A percentile compares a stretch with the other conserved stretches of the same genome.
Conservation (phyloP, 2,888 invertebrate species). For the Myopa tessellatipennis region DNA sequence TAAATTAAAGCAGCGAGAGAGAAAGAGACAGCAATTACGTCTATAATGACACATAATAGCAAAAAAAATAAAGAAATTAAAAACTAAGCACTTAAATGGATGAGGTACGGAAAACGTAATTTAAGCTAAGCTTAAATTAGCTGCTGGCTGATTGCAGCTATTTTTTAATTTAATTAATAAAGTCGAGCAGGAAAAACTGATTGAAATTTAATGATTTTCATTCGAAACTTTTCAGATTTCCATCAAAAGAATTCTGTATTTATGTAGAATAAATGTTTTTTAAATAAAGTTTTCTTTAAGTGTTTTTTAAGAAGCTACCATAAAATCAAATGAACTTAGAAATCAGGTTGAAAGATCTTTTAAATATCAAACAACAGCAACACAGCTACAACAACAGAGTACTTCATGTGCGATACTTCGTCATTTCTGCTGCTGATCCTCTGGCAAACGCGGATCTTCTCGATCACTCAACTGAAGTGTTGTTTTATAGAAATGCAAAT, state of each 20-base stretch:
- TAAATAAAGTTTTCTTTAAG: background rate
- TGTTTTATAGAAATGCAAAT: background rate
- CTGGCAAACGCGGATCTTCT: background rate
- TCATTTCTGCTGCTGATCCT: no score
- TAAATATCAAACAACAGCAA: background rate
- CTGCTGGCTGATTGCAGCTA: background rate
- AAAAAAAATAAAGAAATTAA: background rate
- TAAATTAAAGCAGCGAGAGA: no score
- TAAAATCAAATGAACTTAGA: no score
- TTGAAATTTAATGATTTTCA: no score
- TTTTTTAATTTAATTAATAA: conserved; percentile 19
- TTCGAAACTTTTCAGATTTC: no score
- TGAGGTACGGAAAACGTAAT: background rate
- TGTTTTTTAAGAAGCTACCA: no score
- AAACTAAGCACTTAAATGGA: background rate
- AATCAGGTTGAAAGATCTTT: background rate
- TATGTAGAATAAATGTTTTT: background rate
- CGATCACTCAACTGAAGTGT: background rate
- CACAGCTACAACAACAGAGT: no score
- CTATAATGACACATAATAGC: no score
- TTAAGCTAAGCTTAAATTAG: background rate
- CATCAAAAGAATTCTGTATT: no score
- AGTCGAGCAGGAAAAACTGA: background rate
- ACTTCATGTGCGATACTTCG: no score
- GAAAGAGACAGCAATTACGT: no score